phyloP scores from a whole-genome alignment of 2,113 vertebrate genomes.

The Cyprinus carpio region DNA sequence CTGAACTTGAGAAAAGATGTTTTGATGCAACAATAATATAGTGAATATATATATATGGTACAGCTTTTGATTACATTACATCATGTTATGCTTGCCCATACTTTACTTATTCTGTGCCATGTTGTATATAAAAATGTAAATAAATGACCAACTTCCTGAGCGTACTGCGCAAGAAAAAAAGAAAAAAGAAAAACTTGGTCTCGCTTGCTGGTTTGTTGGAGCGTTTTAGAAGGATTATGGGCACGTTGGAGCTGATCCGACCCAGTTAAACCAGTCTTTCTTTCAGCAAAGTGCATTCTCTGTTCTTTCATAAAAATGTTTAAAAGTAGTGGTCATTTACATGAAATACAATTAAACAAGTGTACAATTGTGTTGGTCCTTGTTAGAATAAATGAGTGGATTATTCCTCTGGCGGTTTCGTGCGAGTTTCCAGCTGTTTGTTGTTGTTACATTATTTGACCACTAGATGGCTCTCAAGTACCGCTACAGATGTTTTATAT shows the following conservation, averaged over 20 bases:
- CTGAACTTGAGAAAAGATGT: background rate
- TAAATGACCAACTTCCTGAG: background rate
- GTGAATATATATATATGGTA: background rate
- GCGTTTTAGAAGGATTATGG: background rate
- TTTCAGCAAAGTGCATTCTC: background rate
- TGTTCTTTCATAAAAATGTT: background rate
- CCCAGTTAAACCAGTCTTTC: background rate
- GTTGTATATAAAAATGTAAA: background rate
- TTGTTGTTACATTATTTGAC: background rate
- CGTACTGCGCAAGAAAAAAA: background rate
- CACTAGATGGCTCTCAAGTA: conserved; percentile 23
- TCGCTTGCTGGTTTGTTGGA: background rate
- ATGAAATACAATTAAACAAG: background rate
- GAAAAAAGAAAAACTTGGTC: background rate
- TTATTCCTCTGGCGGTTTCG: background rate
- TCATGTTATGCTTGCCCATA: background rate
- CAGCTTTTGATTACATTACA: background rate
- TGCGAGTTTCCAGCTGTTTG: background rate
- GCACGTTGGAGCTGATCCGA: background rate
- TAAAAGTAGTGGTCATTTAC: background rate
- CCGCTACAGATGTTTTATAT: background rate
- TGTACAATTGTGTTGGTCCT: background rate
- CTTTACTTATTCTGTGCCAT: background rate
- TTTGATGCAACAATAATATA: background rate
- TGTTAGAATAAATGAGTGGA: background rate